A percentile compares a stretch with the other conserved stretches of the same genome.
phyloP scores from a whole-genome alignment of 2,888 invertebrate species.

The Caenorhabditis becei region DNA sequence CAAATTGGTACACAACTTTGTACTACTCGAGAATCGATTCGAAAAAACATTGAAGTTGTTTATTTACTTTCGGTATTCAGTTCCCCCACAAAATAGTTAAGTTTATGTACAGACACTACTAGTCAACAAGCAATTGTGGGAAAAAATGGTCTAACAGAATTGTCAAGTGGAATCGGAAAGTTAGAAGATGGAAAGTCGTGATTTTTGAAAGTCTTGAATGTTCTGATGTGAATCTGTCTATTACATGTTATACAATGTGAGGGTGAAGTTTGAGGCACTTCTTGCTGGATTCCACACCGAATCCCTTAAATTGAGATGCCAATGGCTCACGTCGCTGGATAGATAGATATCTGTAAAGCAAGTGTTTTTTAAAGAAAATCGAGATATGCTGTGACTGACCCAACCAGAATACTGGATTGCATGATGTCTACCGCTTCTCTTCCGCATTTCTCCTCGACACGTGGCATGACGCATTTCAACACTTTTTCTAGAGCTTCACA shows the following conservation, averaged over 20 bases:
- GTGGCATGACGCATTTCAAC: constrained; percentile 62
- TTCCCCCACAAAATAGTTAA: constrained; percentile 20
- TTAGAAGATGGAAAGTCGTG: not conserved
- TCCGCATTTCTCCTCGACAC: constrained; percentile 63
- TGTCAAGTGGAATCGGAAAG: constrained; percentile 3
- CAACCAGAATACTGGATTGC: constrained; percentile 59
- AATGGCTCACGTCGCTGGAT: constrained; percentile 63
- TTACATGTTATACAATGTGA: constrained; percentile 38
- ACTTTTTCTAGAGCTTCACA: constrained; percentile 62
- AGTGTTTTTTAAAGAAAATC: not conserved
- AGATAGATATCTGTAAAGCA: constrained; percentile 58
- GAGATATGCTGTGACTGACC: no score
- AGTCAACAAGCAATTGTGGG: constrained; percentile 1
- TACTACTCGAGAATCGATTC: not conserved
- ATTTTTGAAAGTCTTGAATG: not conserved
- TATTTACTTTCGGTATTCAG: constrained; percentile 24
- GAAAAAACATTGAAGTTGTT: constrained; percentile 34
- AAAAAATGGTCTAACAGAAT: constrained; percentile 18
- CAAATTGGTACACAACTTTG: constrained; percentile 39
- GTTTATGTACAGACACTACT: constrained; percentile 58
- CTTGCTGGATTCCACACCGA: constrained; percentile 56
- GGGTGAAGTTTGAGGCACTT: constrained; percentile 57
- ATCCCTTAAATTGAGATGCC: constrained; percentile 65
- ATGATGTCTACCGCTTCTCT: constrained; percentile 55
- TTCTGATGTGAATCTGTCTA: not conserved